These are phyloP conservation scores for Siniperca chuatsi DNA, from an alignment of 2,113 vertebrate genomes.

Conservation along the genomic window DNA sequence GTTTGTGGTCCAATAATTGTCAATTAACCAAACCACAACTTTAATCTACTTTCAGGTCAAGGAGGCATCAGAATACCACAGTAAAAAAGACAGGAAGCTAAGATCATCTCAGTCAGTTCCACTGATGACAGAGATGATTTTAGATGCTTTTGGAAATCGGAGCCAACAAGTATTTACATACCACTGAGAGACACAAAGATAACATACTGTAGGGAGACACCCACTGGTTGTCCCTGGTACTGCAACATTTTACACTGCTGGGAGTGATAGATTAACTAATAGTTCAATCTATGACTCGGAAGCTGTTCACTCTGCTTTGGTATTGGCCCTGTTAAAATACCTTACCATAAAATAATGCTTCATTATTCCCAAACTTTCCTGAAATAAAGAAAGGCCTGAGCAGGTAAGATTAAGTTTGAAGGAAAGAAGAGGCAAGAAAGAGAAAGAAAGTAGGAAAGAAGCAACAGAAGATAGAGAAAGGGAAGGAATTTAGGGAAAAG, in stretches of 20 bases:
- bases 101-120: slow-evolving; percentile 10
- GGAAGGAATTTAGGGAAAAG: neutral
- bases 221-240: slow-evolving; percentile 48
- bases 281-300: slow-evolving; percentile 53
- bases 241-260: slow-evolving; percentile 44
- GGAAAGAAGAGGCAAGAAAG: neutral
- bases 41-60: slow-evolving; percentile 38
- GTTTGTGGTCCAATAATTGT: neutral
- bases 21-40: neutral
- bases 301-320: slow-evolving; percentile 40
- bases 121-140: slow-evolving; percentile 22
- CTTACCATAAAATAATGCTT: slow-evolving; percentile 30
- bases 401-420: neutral
- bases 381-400: neutral
- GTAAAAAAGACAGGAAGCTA: neutral
- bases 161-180: slow-evolving; percentile 24
- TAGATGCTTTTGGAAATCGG: slow-evolving; percentile 54
- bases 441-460: neutral
- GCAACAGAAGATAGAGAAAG: neutral
- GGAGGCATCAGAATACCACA: slow-evolving; percentile 35
- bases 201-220: slow-evolving; percentile 52
- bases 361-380: slow-evolving; percentile 32
- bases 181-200: slow-evolving; percentile 38
- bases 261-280: slow-evolving; percentile 52
- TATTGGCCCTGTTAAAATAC: slow-evolving; percentile 60